Evolutionary conservation across 2,797 vertebrate species (phyloP), one percentile per base, ranked within the genome.

Genomic region (Channa striata): DNA sequence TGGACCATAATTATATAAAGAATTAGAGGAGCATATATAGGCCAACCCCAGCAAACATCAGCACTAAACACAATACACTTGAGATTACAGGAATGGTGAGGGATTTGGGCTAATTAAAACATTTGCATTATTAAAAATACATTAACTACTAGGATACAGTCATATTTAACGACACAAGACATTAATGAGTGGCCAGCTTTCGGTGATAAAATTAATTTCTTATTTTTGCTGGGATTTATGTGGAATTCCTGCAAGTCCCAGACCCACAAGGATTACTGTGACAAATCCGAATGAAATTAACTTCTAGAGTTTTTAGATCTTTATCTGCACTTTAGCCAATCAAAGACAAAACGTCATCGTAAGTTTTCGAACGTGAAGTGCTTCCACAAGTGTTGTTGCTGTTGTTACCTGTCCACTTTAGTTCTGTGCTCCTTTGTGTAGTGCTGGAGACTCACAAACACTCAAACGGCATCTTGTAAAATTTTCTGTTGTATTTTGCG

Each of bases 121-220:
- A 88, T 89, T 87, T 84, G 77, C 77, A 91, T 87, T 82, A 89
- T 90, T 87, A 89, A 90, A 90, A 89, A 90, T 88, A 82, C 81
- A 87, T 87, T 74, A 81, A 72, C 34, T 57, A 75, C 78, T 69
- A 81, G 73, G 80, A 84, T 78, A 70, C 59, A 69, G 73, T 86
- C 74, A 78, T 77, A 86, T 82, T 81, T 80, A 88, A 88, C 82
- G 78, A 82, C 78, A 81, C 10, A 11, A 77, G 74, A 78, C 77
- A 85, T 75, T 74, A 75, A 83, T 84, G 77, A 77, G 90, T 85
- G 68, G 62, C 19, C 47, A 81, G 70, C 51, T 83, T 76, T 72
- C 60, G 42, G 42, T 40, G 64, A 57, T 74, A 25, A 64, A 78
- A 79, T 71, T 19, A 66, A 73, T 72, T 17, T 44, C 9, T 42